Conservation (phyloP, 1,140 invertebrate species). For the Chlorops oryzae region DNA sequence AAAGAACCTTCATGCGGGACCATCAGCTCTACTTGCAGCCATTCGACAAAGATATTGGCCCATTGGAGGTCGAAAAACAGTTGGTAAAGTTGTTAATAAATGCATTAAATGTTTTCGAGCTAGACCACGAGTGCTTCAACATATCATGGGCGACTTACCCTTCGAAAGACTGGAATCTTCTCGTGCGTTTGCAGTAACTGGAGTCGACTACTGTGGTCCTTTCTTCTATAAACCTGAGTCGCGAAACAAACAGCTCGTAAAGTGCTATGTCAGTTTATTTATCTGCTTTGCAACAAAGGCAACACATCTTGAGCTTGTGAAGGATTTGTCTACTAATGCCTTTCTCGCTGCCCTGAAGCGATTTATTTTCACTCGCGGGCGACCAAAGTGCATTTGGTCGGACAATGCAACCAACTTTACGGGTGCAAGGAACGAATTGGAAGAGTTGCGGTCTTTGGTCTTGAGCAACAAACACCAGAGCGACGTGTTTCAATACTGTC, state of each 20-base stretch:
- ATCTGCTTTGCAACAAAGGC: constrained; percentile 13
- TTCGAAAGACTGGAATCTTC: neutral
- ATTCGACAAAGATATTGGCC: constrained; percentile 11
- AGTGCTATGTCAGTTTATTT: constrained; percentile 14
- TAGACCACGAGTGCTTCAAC: constrained; percentile 4
- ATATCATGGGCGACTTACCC: constrained; percentile 8
- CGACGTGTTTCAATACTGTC: neutral
- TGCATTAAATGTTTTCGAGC: constrained; percentile 8
- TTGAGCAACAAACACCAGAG: neutral
- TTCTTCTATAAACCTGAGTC: constrained; percentile 13
- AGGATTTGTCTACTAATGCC: neutral
- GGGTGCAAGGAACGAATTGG: too few species aligned
- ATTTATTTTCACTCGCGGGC: neutral
- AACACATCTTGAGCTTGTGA: constrained; percentile 3
- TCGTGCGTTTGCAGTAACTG: constrained; percentile 2
- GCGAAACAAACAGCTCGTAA: constrained; percentile 2
- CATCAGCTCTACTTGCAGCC: neutral
- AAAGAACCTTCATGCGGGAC: constrained; percentile 11
- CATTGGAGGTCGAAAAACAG: constrained; percentile 8
- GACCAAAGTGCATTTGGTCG: too few species aligned
- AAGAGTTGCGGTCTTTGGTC: neutral
- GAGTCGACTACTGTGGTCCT: constrained; percentile 11
- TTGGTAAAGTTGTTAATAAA: constrained; percentile 7
- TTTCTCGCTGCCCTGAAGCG: neutral
- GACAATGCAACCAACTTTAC: too few species aligned